Conservation (phyloP, 2,113 vertebrate genomes). For the Anser cygnoides region DNA sequence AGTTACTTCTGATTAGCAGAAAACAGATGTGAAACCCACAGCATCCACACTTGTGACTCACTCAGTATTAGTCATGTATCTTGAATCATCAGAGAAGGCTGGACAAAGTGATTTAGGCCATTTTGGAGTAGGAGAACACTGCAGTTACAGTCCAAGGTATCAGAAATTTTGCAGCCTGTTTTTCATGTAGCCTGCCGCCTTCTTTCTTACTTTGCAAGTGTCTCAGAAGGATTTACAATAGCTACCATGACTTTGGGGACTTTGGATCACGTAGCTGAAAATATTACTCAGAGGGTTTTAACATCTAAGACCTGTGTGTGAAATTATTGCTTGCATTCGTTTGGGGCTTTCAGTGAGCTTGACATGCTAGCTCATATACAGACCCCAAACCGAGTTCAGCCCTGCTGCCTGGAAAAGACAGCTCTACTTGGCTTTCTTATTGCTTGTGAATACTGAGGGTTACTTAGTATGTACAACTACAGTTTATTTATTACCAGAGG, state of each 20-base stretch:
- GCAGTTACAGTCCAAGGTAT: slow-evolving; percentile 7
- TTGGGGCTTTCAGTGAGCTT: slow-evolving; percentile 72
- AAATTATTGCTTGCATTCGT: slow-evolving; percentile 80
- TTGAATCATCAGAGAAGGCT: slow-evolving; percentile 31
- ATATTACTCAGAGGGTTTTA: slow-evolving; percentile 31
- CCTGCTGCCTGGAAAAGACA: slow-evolving; percentile 60
- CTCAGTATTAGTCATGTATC: background rate
- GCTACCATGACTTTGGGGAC: slow-evolving; percentile 39
- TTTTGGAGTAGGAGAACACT: slow-evolving; percentile 53
- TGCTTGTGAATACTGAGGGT: slow-evolving; percentile 84
- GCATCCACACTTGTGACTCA: slow-evolving; percentile 63
- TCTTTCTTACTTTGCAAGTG: slow-evolving; percentile 15
- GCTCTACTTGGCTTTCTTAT: slow-evolving; percentile 76
- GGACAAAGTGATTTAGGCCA: slow-evolving; percentile 56
- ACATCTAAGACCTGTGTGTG: slow-evolving; percentile 54
- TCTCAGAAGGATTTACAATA: slow-evolving; percentile 34
- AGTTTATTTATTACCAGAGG: slow-evolving; percentile 72
- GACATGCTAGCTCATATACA: slow-evolving; percentile 60
- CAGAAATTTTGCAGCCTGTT: background rate
- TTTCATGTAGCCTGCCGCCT: slow-evolving; percentile 46
- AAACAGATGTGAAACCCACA: slow-evolving; percentile 86
- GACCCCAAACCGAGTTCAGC: slow-evolving; percentile 74
- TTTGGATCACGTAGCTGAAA: slow-evolving; percentile 68
- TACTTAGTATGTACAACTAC: slow-evolving; percentile 73
- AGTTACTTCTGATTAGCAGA: slow-evolving; percentile 72